Base-by-base conservation (phyloP, 2,113 vertebrate species). In the Talpa occidentalis region DNA sequence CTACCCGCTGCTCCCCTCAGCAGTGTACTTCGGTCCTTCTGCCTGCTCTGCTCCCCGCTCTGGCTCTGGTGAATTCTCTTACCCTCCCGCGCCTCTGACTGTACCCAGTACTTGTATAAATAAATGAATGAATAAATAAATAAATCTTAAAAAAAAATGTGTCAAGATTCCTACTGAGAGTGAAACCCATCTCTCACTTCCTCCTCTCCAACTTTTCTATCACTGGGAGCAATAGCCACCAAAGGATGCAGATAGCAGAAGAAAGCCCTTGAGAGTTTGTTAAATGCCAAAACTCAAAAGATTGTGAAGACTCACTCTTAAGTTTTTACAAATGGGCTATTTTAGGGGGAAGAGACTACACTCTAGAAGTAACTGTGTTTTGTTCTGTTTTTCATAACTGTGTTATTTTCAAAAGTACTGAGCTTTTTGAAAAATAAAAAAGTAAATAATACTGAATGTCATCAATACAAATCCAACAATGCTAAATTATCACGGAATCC, bases 341-440 rank as follows among this genome's bases (percentile, higher is more conserved):
- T 93, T 88, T 9, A 16, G 8, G 10, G 47, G 3, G 22, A 32
- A 62, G 64, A 60, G 10, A 73, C 26, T 54, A 3, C 5, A 73
- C n/a, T 69, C 35, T 47, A 81, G 47, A 92, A 92, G 10, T 22
- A 73, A 12, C 14, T 22, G 3, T 35, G 44, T 82, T 82, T 59
- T 17, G 64, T 7, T 93, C 62, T 88, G 42, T 73, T 90, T 95
- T 94, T 60, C 15, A 83, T 94, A 59, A 47, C 37, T n/a, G 28
- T 67, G 37, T 54, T 62, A 37, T 67, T 90, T 93, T 93, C n/a
- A 28, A 84, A 80, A 80, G 88, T 69, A 88, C 35, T 83, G 64
- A 90, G 92, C 8, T 79, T 62, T 88, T 94, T 78, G 79, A 94
- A 37, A 97, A 95, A 37, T 86, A 44, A 26, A 85, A 92, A 66